These are phyloP conservation scores for Chorisops tibialis DNA, from an alignment of 2,888 invertebrate species.

Conservation along the genomic window DNA sequence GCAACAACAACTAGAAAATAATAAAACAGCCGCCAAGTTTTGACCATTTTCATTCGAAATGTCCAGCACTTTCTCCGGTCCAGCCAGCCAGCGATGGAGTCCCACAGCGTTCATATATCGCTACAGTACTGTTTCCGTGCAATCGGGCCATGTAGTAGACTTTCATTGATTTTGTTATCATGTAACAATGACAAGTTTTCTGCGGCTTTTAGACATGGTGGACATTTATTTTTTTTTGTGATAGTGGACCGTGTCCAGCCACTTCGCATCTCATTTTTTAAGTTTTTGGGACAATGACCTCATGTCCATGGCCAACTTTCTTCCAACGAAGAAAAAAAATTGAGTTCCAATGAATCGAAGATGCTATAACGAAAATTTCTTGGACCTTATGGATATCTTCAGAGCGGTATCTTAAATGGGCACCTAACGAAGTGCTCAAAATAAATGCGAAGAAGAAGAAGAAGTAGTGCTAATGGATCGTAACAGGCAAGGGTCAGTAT, in stretches of 20 bases:
- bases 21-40: too few species aligned
- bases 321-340: not conserved
- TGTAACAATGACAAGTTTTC: not conserved
- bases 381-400: not conserved
- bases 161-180: not conserved
- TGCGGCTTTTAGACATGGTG: not conserved
- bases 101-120: conserved; percentile 2
- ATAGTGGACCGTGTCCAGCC: too few species aligned
- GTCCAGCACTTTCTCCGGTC: not conserved
- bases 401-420: not conserved
- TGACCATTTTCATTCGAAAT: too few species aligned
- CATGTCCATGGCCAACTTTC: not conserved
- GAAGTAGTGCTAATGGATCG: not conserved
- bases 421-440: not conserved
- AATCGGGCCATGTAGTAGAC: not conserved
- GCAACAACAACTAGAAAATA: too few species aligned
- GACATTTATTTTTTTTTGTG: too few species aligned
- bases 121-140: not conserved
- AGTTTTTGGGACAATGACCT: not conserved
- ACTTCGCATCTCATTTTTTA: too few species aligned
- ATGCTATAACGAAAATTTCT: not conserved
- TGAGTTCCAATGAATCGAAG: too few species aligned
- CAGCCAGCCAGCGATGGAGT: not conserved
- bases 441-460: not conserved
- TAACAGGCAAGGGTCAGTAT: conserved; percentile 3